Evolutionary conservation across 2,888 invertebrate genomes (phyloP).

Genomic region (Lapara coniferarum): DNA sequence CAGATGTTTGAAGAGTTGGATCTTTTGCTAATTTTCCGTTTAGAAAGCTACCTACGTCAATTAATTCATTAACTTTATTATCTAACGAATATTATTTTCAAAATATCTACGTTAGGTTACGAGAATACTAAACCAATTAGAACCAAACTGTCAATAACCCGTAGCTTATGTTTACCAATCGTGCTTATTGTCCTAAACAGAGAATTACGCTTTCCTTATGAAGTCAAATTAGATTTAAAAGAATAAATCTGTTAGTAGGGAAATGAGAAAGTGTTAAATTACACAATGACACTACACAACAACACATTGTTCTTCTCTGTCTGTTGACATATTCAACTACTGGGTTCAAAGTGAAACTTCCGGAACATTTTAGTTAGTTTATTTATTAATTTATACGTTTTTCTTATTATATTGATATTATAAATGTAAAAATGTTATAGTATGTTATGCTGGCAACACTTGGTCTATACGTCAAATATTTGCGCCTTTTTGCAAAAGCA

Average conservation of each 20-base stretch:
- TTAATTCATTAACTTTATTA: too few relatives aligned
- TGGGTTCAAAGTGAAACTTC: not conserved
- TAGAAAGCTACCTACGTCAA: too few relatives aligned
- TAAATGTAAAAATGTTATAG: too few relatives aligned
- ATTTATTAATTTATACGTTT: not conserved
- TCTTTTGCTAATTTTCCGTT: too few relatives aligned
- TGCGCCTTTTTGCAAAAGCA: too few relatives aligned
- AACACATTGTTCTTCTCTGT: not conserved
- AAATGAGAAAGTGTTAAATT: not conserved
- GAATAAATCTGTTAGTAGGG: not conserved
- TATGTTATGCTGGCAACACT: too few relatives aligned
- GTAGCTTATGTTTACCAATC: not conserved
- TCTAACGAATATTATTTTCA: too few relatives aligned
- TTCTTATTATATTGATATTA: not conserved
- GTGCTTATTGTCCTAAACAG: not conserved
- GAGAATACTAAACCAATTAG: not conserved
- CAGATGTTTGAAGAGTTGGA: too few relatives aligned
- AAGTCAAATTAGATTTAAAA: not conserved
- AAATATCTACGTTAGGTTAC: not conserved
- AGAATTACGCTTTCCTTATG: not conserved
- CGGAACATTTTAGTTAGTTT: not conserved
- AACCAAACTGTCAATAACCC: not conserved
- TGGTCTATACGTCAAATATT: too few relatives aligned
- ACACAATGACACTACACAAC: not conserved
- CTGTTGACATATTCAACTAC: not conserved